These are phyloP conservation scores for Phylloscopus trochiloides DNA, from an alignment of 2,113 vertebrate species.

Conservation along the genomic window DNA sequence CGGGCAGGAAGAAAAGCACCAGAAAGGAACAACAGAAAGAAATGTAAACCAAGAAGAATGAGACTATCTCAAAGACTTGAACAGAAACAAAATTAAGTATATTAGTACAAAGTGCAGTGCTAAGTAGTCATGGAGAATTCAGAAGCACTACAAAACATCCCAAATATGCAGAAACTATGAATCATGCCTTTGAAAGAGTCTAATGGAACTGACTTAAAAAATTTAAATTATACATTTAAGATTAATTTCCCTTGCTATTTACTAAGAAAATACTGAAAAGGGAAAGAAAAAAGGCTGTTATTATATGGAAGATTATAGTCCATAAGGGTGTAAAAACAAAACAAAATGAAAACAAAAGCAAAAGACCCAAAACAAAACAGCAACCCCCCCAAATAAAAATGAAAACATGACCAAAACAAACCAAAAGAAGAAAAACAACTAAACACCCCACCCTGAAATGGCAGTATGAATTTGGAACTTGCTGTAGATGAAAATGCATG, in stretches of 20 bases:
- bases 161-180: not conserved
- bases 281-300: not conserved
- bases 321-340: rapidly evolving
- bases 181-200: not conserved
- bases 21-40: not conserved
- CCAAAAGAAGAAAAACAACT: too few relatives aligned
- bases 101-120: not conserved
- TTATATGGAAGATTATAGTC: not conserved
- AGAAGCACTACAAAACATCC: not conserved
- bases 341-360: not conserved
- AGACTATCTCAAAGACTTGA: not conserved
- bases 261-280: not conserved
- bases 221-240: not conserved
- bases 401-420: not conserved
- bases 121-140: not conserved
- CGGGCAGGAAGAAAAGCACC: too few relatives aligned
- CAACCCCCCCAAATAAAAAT: too few relatives aligned
- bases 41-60: not conserved
- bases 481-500: not conserved
- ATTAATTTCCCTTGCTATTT: not conserved
- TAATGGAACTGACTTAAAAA: not conserved
- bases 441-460: not conserved
- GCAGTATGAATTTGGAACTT: not conserved
- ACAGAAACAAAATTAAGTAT: not conserved
- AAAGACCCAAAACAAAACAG: not conserved